These are phyloP conservation scores for Dromococcyx pavoninus DNA, from an alignment of 2,797 vertebrate genomes.

Conservation along the genomic window DNA sequence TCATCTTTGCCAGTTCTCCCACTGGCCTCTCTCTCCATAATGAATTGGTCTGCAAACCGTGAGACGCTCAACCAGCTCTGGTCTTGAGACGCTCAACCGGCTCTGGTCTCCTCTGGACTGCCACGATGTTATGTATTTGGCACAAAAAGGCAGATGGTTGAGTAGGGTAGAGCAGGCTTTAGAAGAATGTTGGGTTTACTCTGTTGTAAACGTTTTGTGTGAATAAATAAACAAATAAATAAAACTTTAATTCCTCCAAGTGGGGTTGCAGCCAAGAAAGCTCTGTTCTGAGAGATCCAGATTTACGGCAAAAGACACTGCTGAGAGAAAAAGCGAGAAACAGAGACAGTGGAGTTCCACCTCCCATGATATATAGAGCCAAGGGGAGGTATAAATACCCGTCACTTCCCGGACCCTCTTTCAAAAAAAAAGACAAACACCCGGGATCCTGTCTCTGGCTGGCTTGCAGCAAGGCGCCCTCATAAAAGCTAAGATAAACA, in stretches of 20 bases:
- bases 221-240: constrained; percentile 14
- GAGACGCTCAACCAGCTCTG: not conserved
- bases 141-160: not conserved
- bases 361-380: constrained; percentile 70
- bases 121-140: constrained; percentile 9
- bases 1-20: constrained; percentile 41
- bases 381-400: constrained; percentile 70
- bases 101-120: not conserved
- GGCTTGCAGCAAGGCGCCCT: constrained; percentile 82
- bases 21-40: not conserved
- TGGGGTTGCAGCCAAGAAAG: constrained; percentile 42
- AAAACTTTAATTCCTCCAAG: constrained; percentile 5
- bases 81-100: not conserved
- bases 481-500: constrained; percentile 87
- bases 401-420: constrained; percentile 67
- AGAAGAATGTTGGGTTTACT: not conserved
- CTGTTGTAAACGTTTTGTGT: not conserved
- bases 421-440: constrained; percentile 77
- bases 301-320: constrained; percentile 67
- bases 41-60: constrained; percentile 30
- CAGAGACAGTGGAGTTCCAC: constrained; percentile 61
- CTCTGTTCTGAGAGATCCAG: constrained; percentile 39
- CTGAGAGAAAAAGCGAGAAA: constrained; percentile 57
- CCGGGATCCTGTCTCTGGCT: constrained; percentile 80
- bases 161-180: not conserved